Evolutionary conservation across 2,113 vertebrate species (phyloP).

Genomic region (Hemichromis elongatus): DNA sequence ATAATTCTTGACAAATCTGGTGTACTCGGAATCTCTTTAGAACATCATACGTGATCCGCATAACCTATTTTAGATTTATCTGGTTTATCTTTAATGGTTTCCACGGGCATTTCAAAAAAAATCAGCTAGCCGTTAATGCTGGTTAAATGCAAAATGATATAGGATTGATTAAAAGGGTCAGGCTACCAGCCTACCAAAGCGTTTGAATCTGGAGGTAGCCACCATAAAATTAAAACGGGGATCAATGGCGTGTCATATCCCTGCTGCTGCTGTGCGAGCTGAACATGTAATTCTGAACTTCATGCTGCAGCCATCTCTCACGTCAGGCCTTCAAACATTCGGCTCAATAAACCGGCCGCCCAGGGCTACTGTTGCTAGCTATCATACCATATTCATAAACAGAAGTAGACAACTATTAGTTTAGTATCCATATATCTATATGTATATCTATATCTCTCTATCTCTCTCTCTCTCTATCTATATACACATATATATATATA

Average conservation of each 20-base stretch:
- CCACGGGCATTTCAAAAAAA: conserved; percentile 10
- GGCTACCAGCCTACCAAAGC: conserved; percentile 39
- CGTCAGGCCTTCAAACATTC: conserved; percentile 36
- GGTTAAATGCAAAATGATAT: conserved; percentile 62
- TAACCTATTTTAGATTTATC: conserved; percentile 1
- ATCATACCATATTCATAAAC: conserved; percentile 6
- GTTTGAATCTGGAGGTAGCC: conserved; percentile 68
- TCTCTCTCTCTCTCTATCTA: too few species aligned
- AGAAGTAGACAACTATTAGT: background rate
- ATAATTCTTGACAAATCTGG: conserved; percentile 6
- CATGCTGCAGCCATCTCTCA: conserved; percentile 61
- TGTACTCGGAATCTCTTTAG: background rate
- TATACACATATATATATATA: too few species aligned
- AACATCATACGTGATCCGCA: background rate
- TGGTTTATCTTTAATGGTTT: conserved; percentile 20
- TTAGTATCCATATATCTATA: too few species aligned
- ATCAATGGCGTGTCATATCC: conserved; percentile 74
- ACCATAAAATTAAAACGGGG: conserved; percentile 77
- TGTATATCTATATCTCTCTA: too few species aligned
- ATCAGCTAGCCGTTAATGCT: conserved; percentile 34
- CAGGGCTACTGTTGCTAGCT: conserved; percentile 47
- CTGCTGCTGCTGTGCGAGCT: conserved; percentile 53
- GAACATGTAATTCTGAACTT: conserved; percentile 64
- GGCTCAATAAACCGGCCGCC: conserved; percentile 57
- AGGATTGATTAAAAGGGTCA: conserved; percentile 67